Percentiles rank a stretch among this genome's conserved stretches.
Conservation (phyloP, 1,140 invertebrate genomes). For the Cryptotermes secundus region DNA sequence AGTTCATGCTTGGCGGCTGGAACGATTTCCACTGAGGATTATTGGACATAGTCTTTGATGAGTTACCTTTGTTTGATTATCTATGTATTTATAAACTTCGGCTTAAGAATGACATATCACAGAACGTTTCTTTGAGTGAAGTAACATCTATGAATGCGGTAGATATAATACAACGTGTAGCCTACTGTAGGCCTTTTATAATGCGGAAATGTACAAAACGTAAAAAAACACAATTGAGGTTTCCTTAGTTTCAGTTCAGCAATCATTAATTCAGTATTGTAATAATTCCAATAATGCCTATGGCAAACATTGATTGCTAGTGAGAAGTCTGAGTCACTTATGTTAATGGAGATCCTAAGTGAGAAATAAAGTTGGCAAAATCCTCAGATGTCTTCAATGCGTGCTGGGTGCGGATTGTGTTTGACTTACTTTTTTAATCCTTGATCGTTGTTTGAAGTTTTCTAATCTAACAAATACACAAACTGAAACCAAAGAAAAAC, state of each 20-base stretch:
- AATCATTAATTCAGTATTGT: conserved; percentile 14
- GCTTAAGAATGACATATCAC: conserved; percentile 40
- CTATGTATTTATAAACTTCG: conserved; percentile 32
- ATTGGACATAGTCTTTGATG: conserved; percentile 64
- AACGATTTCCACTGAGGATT: conserved; percentile 87
- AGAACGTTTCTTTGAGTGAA: conserved; percentile 40
- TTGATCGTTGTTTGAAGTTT: conserved; percentile 46
- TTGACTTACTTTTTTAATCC: conserved; percentile 47
- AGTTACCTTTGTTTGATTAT: conserved; percentile 26
- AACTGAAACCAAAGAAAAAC: conserved; percentile 61
- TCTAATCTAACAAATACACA: conserved; percentile 77
- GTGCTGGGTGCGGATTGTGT: conserved; percentile 78
- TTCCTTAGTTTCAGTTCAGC: conserved; percentile 21
- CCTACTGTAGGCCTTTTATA: conserved; percentile 22
- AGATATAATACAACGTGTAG: conserved; percentile 24
- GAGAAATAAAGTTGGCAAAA: conserved; percentile 51
- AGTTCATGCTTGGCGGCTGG: conserved; percentile 77
- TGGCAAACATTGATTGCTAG: conserved; percentile 22
- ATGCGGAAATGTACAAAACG: conserved; percentile 35
- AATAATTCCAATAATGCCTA: conserved; percentile 13
- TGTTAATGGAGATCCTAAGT: conserved; percentile 26
- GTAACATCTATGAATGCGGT: conserved; percentile 12
- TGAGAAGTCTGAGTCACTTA: conserved; percentile 27
- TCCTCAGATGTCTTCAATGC: conserved; percentile 91
- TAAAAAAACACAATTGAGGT: conserved; percentile 23